Evolutionary conservation across 2,888 invertebrate species (phyloP).

Genomic region (Amblyjoppa fuscipennis): DNA sequence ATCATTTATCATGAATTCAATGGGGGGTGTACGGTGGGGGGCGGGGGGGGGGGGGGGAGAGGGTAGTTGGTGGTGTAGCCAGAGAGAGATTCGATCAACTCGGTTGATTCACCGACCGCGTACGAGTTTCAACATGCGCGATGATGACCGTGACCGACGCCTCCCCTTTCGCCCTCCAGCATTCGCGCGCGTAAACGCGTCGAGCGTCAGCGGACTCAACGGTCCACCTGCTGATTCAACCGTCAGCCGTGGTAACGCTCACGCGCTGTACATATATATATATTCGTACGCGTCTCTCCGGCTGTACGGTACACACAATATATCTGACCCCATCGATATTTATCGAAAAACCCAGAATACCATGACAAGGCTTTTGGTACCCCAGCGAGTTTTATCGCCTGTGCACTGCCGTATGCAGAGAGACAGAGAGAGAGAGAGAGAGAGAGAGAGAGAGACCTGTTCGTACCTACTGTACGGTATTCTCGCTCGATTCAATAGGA

Average conservation of each 20-base stretch:
- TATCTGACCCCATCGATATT: constrained; percentile 51
- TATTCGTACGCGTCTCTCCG: background rate
- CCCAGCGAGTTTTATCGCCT: too few species aligned
- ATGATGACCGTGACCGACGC: constrained; percentile 65
- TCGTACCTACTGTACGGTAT: constrained; percentile 38
- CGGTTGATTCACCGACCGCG: constrained; percentile 19
- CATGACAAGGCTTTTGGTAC: constrained; percentile 24
- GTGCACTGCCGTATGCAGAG: too few species aligned
- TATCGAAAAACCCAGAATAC: constrained; percentile 57
- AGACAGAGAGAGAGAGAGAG: too few species aligned
- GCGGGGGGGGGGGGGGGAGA: too few species aligned
- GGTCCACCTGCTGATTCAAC: constrained; percentile 55
- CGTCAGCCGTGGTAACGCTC: background rate
- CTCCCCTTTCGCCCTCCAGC: constrained; percentile 28
- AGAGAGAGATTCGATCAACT: background rate
- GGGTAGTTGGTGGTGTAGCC: too few species aligned
- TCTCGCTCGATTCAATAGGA: constrained; percentile 69
- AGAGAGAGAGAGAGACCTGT: background rate
- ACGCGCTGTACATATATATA: background rate
- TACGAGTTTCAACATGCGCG: constrained; percentile 7
- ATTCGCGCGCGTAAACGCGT: constrained; percentile 60
- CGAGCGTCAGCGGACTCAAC: constrained; percentile 43
- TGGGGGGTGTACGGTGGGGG: background rate
- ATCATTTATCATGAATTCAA: constrained; percentile 31
- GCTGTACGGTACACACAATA: too few species aligned